Base-by-base conservation (phyloP, 2,888 invertebrate species). In the Epistrophella euchroma region DNA sequence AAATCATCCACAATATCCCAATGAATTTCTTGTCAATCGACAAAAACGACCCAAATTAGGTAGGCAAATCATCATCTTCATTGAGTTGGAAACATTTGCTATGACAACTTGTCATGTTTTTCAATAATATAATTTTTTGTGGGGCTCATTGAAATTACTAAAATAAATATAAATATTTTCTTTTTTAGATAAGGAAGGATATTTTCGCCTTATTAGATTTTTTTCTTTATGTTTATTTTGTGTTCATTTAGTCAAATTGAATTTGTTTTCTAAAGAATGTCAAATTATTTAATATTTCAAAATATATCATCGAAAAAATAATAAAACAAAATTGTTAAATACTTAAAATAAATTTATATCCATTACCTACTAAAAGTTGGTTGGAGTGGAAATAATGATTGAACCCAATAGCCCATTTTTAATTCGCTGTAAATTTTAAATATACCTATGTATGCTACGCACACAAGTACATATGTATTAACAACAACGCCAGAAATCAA, bases 71-170 rank as follows among this genome's bases (percentile, higher is more conserved):
- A 45, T 5, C 25, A 72, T 43, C 15, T 7, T 43, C 50, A 40
- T 9, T 52, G 35, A 52, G 9, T 11, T 43, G 60, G 43, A 56
- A 40, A 37, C 52, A 43, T 55, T 78, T 72, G 71, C 19, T 64
- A 64, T 64, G 62, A 35, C 71, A 71, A 78, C 78, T 62, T 52
- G 50, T 60, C 52, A 52, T 62, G 52, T 52, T 60, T 52, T 60
- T 40, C 43, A n/a, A 50, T 66, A 62, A n/a, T 32, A 32, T n/a
- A 40, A 17, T 17, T 47, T 28, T 45, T 66, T 47, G 13, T 47
- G 13, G 32, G 19, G 50, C 19, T 50, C n/a, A n/a, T 17, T 25
- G 11, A 50, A 68, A 47, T 68, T 37, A 37, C 47, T 13, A 37
- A 37, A 50, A 68, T 68, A 68, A 15, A 43, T 19, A 32, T n/a